A percentile compares a stretch with the other conserved stretches of the same genome.
These are phyloP conservation scores for Alosa alosa DNA, from an alignment of 2,113 vertebrate species.

Conservation along the genomic window DNA sequence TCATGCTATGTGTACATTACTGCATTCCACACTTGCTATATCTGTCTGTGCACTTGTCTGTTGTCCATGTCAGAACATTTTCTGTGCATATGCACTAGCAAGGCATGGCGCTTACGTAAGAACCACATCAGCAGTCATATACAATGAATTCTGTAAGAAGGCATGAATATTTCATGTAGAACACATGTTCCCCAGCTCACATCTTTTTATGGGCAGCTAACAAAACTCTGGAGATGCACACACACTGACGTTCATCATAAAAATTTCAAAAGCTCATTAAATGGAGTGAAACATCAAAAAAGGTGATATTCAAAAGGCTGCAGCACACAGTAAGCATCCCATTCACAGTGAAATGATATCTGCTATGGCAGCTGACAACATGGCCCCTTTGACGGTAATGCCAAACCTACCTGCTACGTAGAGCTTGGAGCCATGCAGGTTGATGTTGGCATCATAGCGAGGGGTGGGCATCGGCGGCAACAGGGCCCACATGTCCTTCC, in stretches of 20 bases:
- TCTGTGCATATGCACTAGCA: background rate
- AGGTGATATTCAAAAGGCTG: background rate
- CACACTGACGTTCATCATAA: constrained; percentile 16
- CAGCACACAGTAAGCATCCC: background rate
- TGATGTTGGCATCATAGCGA: constrained; percentile 84
- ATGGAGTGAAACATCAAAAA: background rate
- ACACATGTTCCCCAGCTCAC: background rate
- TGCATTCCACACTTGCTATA: background rate
- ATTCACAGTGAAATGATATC: background rate
- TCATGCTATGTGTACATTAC: background rate
- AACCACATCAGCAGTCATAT: background rate
- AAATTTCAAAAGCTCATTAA: constrained; percentile 2
- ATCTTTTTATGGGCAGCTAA: background rate
- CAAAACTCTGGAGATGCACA: constrained; percentile 1
- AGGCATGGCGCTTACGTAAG: background rate
- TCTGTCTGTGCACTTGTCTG: background rate
- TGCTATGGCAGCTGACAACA: background rate
- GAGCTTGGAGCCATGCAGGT: constrained; percentile 86
- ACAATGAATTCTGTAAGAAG: background rate
- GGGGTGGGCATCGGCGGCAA: constrained; percentile 91
- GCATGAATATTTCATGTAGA: background rate
- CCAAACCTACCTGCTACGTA: constrained; percentile 81
- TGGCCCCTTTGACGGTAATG: constrained; percentile 44
- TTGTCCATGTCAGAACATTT: background rate
- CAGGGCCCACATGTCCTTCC: constrained; percentile 94